A percentile compares a stretch with the other conserved stretches of the same genome.
These are phyloP conservation scores for Pseudomyrmex sp. DNA, from an alignment of 1,140 invertebrate genomes.

Conservation along the genomic window DNA sequence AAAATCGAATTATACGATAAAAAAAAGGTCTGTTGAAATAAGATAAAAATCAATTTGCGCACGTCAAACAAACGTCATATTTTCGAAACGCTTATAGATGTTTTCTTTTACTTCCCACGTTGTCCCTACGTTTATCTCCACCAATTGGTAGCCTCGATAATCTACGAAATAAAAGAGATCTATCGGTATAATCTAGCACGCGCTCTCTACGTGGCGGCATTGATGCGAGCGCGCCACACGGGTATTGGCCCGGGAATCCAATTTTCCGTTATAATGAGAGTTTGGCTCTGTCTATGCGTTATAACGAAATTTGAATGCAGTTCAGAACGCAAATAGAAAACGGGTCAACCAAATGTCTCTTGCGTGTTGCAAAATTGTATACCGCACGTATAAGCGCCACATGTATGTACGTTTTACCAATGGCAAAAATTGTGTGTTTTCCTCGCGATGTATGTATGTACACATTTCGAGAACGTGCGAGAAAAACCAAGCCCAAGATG, in stretches of 20 bases:
- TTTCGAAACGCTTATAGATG: too few relatives aligned
- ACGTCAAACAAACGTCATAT: too few relatives aligned
- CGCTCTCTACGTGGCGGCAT: neutral
- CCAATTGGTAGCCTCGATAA: too few relatives aligned
- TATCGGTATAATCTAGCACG: neutral
- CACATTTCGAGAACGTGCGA: neutral
- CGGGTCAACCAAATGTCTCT: slow-evolving; percentile 49
- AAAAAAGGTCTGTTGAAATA: too few relatives aligned
- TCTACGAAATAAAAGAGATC: slow-evolving; percentile 4
- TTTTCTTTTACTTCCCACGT: too few relatives aligned
- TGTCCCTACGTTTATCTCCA: too few relatives aligned
- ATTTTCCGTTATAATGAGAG: slow-evolving; percentile 32
- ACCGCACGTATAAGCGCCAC: neutral
- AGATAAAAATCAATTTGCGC: too few relatives aligned
- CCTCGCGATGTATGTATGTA: neutral
- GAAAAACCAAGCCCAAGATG: neutral
- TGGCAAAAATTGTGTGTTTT: neutral
- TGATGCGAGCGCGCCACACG: too few relatives aligned
- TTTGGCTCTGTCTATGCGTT: slow-evolving; percentile 37
- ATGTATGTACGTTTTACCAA: neutral
- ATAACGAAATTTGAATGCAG: slow-evolving; percentile 54
- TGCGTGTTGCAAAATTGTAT: slow-evolving; percentile 36
- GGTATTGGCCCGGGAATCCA: neutral
- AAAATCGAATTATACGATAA: too few relatives aligned
- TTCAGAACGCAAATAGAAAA: slow-evolving; percentile 57